Evolutionary conservation across 2,888 invertebrate species (phyloP).

Genomic region (Myopa testacea): DNA sequence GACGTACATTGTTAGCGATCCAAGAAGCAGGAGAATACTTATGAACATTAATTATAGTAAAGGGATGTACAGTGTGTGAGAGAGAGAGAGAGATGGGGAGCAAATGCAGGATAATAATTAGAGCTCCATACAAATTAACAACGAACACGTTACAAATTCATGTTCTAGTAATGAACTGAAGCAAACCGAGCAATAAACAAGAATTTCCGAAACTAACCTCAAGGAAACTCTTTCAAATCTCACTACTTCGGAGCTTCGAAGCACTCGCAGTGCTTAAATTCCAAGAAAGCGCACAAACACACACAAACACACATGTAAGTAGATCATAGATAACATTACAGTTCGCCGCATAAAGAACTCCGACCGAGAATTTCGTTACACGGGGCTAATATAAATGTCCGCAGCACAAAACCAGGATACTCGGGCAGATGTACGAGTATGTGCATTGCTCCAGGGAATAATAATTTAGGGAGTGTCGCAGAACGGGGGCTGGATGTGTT

Average conservation of each 20-base stretch:
- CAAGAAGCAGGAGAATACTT: too few relatives aligned
- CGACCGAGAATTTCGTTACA: constrained; percentile 23
- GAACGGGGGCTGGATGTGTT: neutral
- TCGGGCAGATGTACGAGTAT: neutral
- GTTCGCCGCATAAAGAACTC: constrained; percentile 22
- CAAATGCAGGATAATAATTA: too few relatives aligned
- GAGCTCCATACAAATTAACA: too few relatives aligned
- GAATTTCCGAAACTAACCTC: too few relatives aligned
- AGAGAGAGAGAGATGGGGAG: too few relatives aligned
- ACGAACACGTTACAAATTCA: too few relatives aligned
- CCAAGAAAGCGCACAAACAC: neutral
- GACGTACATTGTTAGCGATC: too few relatives aligned
- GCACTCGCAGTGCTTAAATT: neutral
- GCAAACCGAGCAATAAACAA: too few relatives aligned
- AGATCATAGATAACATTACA: constrained; percentile 32
- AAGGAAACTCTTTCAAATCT: neutral
- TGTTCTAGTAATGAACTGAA: too few relatives aligned
- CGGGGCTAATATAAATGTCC: constrained; percentile 43
- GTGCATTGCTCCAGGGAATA: constrained; percentile 38
- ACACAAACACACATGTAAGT: neutral
- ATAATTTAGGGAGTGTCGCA: constrained; percentile 38
- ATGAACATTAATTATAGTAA: too few relatives aligned
- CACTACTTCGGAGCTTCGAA: neutral
- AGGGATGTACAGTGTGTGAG: too few relatives aligned
- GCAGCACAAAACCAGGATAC: constrained; percentile 28